phyloP scores from a whole-genome alignment of 2,888 invertebrate species.

The Microctonus brassicae region DNA sequence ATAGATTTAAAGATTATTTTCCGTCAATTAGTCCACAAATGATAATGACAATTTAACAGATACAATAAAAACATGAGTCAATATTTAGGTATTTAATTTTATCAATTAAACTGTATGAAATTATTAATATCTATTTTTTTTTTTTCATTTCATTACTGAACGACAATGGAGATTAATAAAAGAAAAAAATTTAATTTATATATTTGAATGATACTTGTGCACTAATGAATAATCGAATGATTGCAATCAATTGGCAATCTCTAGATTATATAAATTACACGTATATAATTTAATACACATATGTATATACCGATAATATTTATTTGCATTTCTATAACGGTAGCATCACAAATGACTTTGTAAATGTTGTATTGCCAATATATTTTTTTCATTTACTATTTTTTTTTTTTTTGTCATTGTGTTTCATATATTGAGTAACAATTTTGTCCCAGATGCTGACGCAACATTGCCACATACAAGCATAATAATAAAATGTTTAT shows the following conservation, averaged over 20 bases:
- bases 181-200: too few relatives aligned
- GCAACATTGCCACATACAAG: too few relatives aligned
- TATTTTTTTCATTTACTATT: neutral
- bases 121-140: too few relatives aligned
- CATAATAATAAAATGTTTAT: too few relatives aligned
- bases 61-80: too few relatives aligned
- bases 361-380: neutral
- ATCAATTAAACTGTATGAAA: neutral
- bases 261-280: neutral
- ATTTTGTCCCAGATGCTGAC: neutral
- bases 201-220: too few relatives aligned
- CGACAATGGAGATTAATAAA: too few relatives aligned
- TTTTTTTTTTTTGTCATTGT: neutral
- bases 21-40: neutral
- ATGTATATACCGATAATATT: neutral
- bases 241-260: neutral
- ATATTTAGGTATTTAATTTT: neutral
- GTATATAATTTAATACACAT: neutral
- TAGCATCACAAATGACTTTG: neutral
- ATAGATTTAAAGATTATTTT: too few relatives aligned
- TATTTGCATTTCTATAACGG: neutral
- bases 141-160: too few relatives aligned
- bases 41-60: too few relatives aligned
- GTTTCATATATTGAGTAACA: slow-evolving; percentile 8
- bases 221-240: neutral